These are phyloP conservation scores for Aegotheles bennettii DNA, from an alignment of 2,113 vertebrate species.

Conservation along the genomic window DNA sequence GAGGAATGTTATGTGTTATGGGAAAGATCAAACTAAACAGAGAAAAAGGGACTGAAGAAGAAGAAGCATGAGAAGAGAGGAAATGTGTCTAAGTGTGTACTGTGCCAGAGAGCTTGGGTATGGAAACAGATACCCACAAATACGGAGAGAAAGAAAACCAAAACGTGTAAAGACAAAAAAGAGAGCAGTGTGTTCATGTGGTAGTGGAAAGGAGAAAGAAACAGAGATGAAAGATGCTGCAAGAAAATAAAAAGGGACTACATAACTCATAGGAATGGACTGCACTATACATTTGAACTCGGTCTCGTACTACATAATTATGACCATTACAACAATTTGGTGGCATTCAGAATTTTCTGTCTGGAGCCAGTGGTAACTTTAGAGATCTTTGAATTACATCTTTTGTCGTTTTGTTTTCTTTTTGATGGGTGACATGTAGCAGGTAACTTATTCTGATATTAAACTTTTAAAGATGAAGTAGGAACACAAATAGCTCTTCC, in stretches of 20 bases:
- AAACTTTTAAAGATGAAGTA: background rate
- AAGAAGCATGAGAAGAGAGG: background rate
- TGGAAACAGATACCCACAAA: background rate
- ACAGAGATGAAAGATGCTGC: background rate
- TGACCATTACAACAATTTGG: background rate
- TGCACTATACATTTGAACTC: background rate
- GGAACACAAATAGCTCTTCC: background rate
- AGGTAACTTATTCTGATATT: background rate
- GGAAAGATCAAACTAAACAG: background rate
- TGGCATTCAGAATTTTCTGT: background rate
- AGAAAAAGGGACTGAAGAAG: background rate
- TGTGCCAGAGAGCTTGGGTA: background rate
- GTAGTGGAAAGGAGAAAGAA: background rate
- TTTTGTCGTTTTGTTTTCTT: background rate
- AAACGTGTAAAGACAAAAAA: background rate
- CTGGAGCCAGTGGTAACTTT: background rate
- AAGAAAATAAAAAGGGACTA: background rate
- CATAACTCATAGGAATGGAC: background rate
- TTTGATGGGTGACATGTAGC: background rate
- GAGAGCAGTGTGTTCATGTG: background rate
- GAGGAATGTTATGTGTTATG: rapidly evolving
- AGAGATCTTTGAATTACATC: background rate
- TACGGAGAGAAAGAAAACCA: background rate
- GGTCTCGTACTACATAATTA: background rate
- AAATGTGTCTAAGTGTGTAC: rapidly evolving